Conservation (phyloP, 2,113 vertebrate species). For the Columba livia region DNA sequence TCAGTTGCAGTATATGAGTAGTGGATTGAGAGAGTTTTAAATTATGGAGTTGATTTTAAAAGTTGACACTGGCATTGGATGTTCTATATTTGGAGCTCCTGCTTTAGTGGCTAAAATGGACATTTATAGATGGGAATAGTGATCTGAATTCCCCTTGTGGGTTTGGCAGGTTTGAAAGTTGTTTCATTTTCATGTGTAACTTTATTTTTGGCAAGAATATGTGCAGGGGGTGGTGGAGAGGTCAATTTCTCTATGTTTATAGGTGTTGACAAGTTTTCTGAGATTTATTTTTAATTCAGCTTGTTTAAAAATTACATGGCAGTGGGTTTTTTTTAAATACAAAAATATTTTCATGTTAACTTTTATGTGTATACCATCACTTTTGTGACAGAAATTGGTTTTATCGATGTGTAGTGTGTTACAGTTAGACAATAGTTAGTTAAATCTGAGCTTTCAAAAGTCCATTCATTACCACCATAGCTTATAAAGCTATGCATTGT, state of each 20-base stretch:
- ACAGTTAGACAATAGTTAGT: neutral
- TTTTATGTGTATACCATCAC: neutral
- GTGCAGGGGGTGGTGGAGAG: neutral
- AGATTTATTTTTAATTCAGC: slow-evolving; percentile 26
- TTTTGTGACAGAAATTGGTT: neutral
- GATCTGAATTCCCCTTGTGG: slow-evolving; percentile 52
- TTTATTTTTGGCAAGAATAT: slow-evolving; percentile 46
- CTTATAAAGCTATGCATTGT: neutral
- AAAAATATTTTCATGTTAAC: neutral
- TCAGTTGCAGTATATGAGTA: neutral
- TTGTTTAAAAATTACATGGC: slow-evolving; percentile 14
- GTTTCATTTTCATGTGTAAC: slow-evolving; percentile 5
- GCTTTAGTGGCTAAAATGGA: neutral
- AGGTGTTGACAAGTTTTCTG: slow-evolving; percentile 30
- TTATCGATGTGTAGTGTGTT: neutral
- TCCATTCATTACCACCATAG: neutral
- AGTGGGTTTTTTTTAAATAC: neutral
- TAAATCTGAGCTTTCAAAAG: neutral
- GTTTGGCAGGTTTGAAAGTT: slow-evolving; percentile 31
- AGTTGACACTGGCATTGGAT: slow-evolving; percentile 9
- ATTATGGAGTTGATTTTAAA: slow-evolving; percentile 21
- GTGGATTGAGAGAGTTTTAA: neutral
- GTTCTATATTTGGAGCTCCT: slow-evolving; percentile 23
- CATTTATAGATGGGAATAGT: slow-evolving; percentile 39
- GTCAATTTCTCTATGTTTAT: slow-evolving; percentile 49